Base-by-base conservation (phyloP, 2,113 vertebrate genomes). In the Glaucidium brasilianum region DNA sequence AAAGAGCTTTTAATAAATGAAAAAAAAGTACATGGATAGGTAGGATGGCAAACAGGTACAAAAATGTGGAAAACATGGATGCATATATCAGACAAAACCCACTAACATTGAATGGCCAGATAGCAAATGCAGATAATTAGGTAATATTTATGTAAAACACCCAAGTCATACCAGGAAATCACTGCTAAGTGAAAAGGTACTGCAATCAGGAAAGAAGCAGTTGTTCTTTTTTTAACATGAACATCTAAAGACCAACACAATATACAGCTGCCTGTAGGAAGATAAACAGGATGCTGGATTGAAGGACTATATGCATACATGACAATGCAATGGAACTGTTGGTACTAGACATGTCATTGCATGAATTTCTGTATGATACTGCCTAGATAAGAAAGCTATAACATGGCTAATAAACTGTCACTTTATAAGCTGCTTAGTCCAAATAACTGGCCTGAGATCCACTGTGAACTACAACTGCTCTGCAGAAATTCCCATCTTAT, bases 241-340 rank as follows among this genome's bases (percentile, higher is more conserved):
- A 55, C 32, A 85, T 88, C 29, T 81, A 32, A 82, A 53, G 11
- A 64, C 11, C 60, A 78, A 67, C 35, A 89, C 12, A 15, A 87
- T 60, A 12, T 60, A 53, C 87, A 79, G 73, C 84, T 96, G 84
- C 43, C 30, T 66, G 27, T 35, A 58, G 64, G 66, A 96, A 85
- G 73, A 90, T 49, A 96, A 96, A 96, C 92, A 96, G 93, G 92
- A 96, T 88, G 85, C 34, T 34, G 45, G 58, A 85, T 3, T 0
- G 15, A 85, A 91, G 69, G 69, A 49, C 58, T 47, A 34, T 16
- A 76, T 1, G 17, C 37, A 56, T 12, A 34, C 16, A 32, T 15
- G 47, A 81, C 30, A 87, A 67, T 21, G 13, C 39, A 94, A 17
- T 4, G 6, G 4, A n/a, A 21, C 21, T 50, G 19, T 0, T 49